Conservation (phyloP, 2,888 invertebrate species). For the Octodonta nipae region DNA sequence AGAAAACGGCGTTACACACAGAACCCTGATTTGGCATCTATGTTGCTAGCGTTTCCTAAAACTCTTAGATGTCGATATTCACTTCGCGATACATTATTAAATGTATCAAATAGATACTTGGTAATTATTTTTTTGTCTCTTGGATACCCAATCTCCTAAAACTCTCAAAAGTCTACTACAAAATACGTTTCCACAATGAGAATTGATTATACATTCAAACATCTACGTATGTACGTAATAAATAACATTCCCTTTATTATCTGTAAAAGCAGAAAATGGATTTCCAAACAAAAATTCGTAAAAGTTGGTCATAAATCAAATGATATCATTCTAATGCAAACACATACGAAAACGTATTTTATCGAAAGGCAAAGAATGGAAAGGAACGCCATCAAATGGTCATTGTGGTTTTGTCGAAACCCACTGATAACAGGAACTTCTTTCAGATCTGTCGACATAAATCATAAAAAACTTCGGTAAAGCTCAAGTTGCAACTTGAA, state of each 20-base stretch:
- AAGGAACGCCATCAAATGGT: constrained; percentile 4
- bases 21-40: too few species aligned
- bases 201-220: constrained; percentile 1
- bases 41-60: too few species aligned
- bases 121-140: too few species aligned
- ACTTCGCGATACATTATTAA: too few species aligned
- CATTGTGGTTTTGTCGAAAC: constrained; percentile 9
- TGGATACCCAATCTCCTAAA: too few species aligned
- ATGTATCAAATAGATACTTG: too few species aligned
- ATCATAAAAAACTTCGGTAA: constrained; percentile 28
- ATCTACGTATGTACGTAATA: not conserved
- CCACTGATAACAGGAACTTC: constrained; percentile 31
- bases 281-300: not conserved
- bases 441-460: constrained; percentile 28
- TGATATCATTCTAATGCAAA: constrained; percentile 27
- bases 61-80: too few species aligned
- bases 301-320: constrained; percentile 24
- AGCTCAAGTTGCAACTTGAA: constrained; percentile 6
- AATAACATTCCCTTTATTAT: not conserved
- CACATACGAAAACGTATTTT: constrained; percentile 27
- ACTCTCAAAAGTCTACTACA: too few species aligned
- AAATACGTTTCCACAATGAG: too few species aligned
- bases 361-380: constrained; percentile 16
- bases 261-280: not conserved
- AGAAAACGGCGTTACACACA: too few species aligned